phyloP scores from a whole-genome alignment of 2,888 invertebrate species.

The Hydroisotoma schaefferi region DNA sequence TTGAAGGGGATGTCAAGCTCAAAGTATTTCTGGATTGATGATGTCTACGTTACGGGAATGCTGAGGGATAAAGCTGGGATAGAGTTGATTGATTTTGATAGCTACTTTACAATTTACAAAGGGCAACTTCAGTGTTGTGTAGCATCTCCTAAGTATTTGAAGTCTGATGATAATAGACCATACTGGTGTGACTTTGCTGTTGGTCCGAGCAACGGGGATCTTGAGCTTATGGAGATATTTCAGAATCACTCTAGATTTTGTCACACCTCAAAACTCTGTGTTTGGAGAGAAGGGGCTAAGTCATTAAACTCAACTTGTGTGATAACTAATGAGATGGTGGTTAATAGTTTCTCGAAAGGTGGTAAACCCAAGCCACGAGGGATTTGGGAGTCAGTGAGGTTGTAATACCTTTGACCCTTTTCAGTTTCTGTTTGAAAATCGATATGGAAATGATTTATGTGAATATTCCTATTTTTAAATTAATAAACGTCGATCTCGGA shows the following conservation, averaged over 20 bases:
- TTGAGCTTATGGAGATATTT: constrained; percentile 65
- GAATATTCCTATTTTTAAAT: no score
- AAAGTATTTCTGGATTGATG: constrained; percentile 89
- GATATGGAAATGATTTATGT: no score
- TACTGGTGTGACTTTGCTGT: constrained; percentile 64
- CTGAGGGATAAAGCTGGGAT: constrained; percentile 62
- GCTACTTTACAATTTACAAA: constrained; percentile 67
- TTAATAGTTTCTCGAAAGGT: constrained; percentile 2
- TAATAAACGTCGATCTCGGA: no score
- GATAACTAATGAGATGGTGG: constrained; percentile 50
- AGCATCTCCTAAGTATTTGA: constrained; percentile 54
- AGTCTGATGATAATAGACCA: constrained; percentile 16
- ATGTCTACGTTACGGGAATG: constrained; percentile 79
- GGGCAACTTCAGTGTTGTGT: constrained; percentile 73
- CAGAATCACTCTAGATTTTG: constrained; percentile 63
- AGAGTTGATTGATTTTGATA: constrained; percentile 58
- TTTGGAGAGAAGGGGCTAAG: constrained; percentile 54
- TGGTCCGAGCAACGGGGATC: constrained; percentile 75
- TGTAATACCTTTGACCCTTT: no score
- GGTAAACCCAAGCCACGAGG: not conserved
- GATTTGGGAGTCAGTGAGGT: not conserved
- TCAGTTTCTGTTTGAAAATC: no score
- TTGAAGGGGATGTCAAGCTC: constrained; percentile 53
- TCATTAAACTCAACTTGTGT: constrained; percentile 62
- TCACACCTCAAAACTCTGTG: constrained; percentile 57